Evolutionary conservation across 1,140 invertebrate species (phyloP).

Genomic region (Drosophila watanabei): DNA sequence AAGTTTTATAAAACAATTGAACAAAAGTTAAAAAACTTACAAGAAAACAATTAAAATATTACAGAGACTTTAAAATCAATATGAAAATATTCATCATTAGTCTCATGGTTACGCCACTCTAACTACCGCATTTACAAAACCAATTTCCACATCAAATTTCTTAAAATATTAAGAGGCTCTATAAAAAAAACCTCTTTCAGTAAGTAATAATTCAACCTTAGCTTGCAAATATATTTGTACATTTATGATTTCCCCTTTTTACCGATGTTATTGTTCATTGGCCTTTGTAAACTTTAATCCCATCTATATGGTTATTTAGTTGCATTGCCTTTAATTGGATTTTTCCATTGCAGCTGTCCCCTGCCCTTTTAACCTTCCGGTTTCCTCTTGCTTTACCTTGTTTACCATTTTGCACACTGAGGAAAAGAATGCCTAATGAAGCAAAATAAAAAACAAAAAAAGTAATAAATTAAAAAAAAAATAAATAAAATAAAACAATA

Average conservation of each 20-base stretch:
- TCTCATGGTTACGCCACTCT: no score
- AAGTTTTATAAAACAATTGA: no score
- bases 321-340: constrained; percentile 40
- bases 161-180: background rate
- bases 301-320: constrained; percentile 59
- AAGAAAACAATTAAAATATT: no score
- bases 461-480: no score
- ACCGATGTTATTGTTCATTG: constrained; percentile 18
- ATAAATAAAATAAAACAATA: no score
- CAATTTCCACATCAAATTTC: background rate
- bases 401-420: constrained; percentile 16
- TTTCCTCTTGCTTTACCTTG: constrained; percentile 5
- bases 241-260: background rate
- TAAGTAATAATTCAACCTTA: background rate
- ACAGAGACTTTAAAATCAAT: no score
- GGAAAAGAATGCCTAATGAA: background rate
- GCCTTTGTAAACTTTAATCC: constrained; percentile 58
- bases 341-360: constrained; percentile 27
- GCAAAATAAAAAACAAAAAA: no score
- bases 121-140: background rate
- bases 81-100: no score
- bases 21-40: no score
- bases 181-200: no score
- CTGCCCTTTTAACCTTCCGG: constrained; percentile 19
- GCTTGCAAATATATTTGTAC: background rate